These are phyloP conservation scores for Pristionchus japonicus DNA, from an alignment of 2,888 invertebrate species.

Conservation along the genomic window DNA sequence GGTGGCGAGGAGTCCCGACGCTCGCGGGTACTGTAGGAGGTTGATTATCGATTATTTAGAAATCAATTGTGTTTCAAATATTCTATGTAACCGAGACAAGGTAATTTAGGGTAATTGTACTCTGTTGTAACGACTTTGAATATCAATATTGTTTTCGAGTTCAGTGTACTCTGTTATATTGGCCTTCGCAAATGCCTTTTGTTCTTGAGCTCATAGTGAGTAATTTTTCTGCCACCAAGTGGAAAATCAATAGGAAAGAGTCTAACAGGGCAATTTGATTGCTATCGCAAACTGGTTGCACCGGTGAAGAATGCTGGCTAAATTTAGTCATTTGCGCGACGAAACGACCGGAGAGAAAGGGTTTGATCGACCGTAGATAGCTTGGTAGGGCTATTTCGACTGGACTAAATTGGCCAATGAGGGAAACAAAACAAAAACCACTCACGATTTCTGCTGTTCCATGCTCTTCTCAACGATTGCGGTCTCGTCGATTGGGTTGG, in stretches of 20 bases:
- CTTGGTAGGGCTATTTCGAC: not conserved
- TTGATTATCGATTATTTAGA: not conserved
- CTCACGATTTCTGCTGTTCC: constrained; percentile 6
- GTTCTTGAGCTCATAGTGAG: too few species aligned
- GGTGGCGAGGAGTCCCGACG: constrained; percentile 36
- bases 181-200: too few species aligned
- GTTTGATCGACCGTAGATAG: not conserved
- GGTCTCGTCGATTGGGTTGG: constrained; percentile 62
- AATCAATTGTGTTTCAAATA: too few species aligned
- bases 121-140: too few species aligned
- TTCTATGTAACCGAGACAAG: too few species aligned
- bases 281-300: not conserved
- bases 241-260: not conserved
- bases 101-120: too few species aligned
- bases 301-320: not conserved
- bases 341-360: not conserved
- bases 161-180: not conserved
- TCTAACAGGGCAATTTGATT: constrained; percentile 23
- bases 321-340: not conserved
- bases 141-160: not conserved
- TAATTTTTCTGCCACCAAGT: not conserved
- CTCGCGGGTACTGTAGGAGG: not conserved
- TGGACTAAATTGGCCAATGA: not conserved
- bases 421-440: not conserved
- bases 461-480: constrained; percentile 47